Base-by-base conservation (phyloP, 1,140 invertebrate species). In the Bombyx mandarina region DNA sequence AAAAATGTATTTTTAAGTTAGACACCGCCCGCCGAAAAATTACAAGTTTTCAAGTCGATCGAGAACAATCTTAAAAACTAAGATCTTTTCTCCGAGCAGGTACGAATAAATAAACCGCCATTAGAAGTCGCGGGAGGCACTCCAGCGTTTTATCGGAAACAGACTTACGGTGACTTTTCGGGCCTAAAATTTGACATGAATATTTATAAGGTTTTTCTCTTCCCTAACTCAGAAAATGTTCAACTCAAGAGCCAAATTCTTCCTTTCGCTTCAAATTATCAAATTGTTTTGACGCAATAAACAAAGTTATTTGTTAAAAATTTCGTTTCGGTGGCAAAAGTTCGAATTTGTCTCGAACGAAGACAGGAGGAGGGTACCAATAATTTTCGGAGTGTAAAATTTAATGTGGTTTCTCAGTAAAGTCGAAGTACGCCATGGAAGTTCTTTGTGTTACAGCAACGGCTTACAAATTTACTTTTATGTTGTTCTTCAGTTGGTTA, bases 131-230 rank as follows among this genome's bases (percentile, higher is more conserved):
- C 43, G 52, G 64, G 67, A 75, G 66, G 63, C 67, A 70, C 69
- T 76, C 64, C 65, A 67, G 54, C 77, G 67, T 74, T 78, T 81
- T 83, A 86, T 83, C 73, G 82, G 78, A 77, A 83, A 86, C 76
- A 77, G 77, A 77, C 82, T 83, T 83, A 77, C 71, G 68, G 65
- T 78, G 80, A 79, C 78, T 82, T 83, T 82, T 78, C 58, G 72
- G 71, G 73, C 65, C 67, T 71, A 67, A 75, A 82, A 75, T 71
- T 35, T 77, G 73, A 71, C 73, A 81, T 86, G 82, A 82, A 86
- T 86, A 86, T 86, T 86, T 81, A 86, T 86, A 77, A 83, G 71
- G 3, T 61, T 54, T 67, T 72, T 71, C 80, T 76, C 75, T 79
- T 62, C 67, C 65, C 55, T 63, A 61, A 58, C 61, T 53, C 60